Evolutionary conservation across 2,888 invertebrate species (phyloP).

Genomic region (Ornithoptera priamus): DNA sequence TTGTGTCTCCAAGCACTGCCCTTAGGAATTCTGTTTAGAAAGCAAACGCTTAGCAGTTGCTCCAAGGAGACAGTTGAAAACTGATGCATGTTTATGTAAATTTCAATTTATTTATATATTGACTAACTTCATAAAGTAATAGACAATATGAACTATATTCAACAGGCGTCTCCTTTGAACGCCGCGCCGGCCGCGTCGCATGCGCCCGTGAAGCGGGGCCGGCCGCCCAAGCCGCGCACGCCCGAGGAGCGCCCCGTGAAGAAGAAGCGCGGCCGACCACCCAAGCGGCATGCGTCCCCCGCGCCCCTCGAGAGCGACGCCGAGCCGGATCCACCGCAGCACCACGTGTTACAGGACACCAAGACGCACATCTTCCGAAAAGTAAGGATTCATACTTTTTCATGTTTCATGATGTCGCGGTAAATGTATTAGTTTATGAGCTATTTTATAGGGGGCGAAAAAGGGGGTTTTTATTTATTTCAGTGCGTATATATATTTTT

Average conservation of each 20-base stretch:
- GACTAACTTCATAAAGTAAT: neutral
- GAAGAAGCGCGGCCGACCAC: slow-evolving; percentile 69
- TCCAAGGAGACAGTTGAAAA: too few species aligned
- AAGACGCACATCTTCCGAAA: slow-evolving; percentile 71
- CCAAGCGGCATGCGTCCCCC: slow-evolving; percentile 46
- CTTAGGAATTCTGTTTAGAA: too few species aligned
- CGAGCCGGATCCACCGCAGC: slow-evolving; percentile 46
- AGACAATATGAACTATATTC: neutral
- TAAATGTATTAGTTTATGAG: too few species aligned
- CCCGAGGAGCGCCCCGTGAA: slow-evolving; percentile 64
- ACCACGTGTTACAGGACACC: slow-evolving; percentile 53
- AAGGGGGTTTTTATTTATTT: too few species aligned
- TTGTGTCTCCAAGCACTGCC: too few species aligned
- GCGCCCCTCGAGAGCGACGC: slow-evolving; percentile 44
- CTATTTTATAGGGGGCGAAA: too few species aligned
- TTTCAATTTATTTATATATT: too few species aligned
- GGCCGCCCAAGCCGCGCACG: slow-evolving; percentile 70
- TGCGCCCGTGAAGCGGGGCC: slow-evolving; percentile 69
- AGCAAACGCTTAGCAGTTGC: too few species aligned
- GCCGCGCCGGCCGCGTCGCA: slow-evolving; percentile 45
- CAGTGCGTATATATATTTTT: too few species aligned
- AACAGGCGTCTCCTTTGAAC: slow-evolving; percentile 43
- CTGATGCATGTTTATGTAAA: too few species aligned
- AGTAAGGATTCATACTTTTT: slow-evolving; percentile 41
- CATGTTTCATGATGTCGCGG: neutral